Evolutionary conservation across 2,113 vertebrate genomes (phyloP), one percentile per base, ranked within the genome.

Genomic region (Sakesphorus luctuosus): DNA sequence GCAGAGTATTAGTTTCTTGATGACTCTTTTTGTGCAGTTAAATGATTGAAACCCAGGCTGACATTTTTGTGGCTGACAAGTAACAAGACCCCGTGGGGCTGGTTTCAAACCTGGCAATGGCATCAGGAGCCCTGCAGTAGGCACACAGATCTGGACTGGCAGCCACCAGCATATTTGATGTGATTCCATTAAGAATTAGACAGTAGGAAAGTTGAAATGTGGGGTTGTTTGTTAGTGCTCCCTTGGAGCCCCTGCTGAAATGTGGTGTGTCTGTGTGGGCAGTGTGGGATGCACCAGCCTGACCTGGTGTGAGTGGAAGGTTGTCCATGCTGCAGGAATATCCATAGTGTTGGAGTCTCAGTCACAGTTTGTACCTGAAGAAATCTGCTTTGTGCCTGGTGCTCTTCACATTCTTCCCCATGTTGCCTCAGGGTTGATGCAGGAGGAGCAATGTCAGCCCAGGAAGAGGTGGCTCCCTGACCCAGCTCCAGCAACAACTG

Each of bases 221-320:
- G n/a, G 43, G 19, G 43, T 2, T 66, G 40, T 11, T 83, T 85
- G 17, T 62, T 68, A 63, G 24, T 23, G n/a, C 5, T 35, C 3
- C 19, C 56, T 49, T n/a, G 26, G 36, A 92, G 56, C 4, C 62
- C 35, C 12, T 76, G 55, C 23, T 56, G 84, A 74, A 56, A 9
- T 7, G 6, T 0, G 0, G 18, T 18, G 31, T 24, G 29, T 58
- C 47, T 0, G 0, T 62, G 76, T 26, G 15, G 61, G 25, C 69
- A 74, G 40, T 0, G 0, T 28, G 38, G 23, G 23, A 4, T 10
- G 15, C 0, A 0, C 35, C 2, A 0, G 28, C 36, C 4, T 26
- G 25, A 16, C 16, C 1, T 2, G 2, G 40, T 35, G 19, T 28
- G 15, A 73, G 4, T 16, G 36, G 38, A 65, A 56, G 13, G 33